Conservation (phyloP, 2,888 invertebrate species). For the Callyntrura sp. region DNA sequence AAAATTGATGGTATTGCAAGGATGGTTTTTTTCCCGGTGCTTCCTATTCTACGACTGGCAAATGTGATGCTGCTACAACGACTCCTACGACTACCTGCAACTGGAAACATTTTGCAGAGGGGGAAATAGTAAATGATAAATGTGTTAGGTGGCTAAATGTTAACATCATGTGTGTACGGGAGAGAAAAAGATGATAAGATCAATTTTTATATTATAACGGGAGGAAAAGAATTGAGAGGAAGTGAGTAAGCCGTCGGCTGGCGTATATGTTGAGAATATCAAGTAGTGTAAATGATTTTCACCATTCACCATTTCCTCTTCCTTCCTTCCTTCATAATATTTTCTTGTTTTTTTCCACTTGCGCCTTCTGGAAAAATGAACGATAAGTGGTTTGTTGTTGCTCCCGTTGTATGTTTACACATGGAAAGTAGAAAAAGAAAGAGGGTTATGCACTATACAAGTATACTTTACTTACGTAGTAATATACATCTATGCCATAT, state of each 20-base stretch:
- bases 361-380: slow-evolving; percentile 25
- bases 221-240: slow-evolving; percentile 49
- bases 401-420: slow-evolving; percentile 4
- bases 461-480: too few species aligned
- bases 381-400: slow-evolving; percentile 27
- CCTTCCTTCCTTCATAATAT: slow-evolving; percentile 35
- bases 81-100: too few species aligned
- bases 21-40: too few species aligned
- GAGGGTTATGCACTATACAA: slow-evolving; percentile 12
- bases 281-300: slow-evolving; percentile 74
- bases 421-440: slow-evolving; percentile 15
- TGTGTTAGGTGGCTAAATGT: background rate
- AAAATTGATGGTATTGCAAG: slow-evolving; percentile 38
- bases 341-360: slow-evolving; percentile 1
- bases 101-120: too few species aligned
- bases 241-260: slow-evolving; percentile 56
- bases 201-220: slow-evolving; percentile 56
- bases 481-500: too few species aligned
- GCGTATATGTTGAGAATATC: slow-evolving; percentile 60
- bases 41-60: too few species aligned
- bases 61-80: too few species aligned
- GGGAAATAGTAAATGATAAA: slow-evolving; percentile 40
- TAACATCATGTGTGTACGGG: background rate
- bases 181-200: slow-evolving; percentile 51
- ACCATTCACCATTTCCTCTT: slow-evolving; percentile 54